A percentile compares a stretch with the other conserved stretches of the same genome.
phyloP scores from a whole-genome alignment of 2,113 vertebrate species.

The Python bivittatus region DNA sequence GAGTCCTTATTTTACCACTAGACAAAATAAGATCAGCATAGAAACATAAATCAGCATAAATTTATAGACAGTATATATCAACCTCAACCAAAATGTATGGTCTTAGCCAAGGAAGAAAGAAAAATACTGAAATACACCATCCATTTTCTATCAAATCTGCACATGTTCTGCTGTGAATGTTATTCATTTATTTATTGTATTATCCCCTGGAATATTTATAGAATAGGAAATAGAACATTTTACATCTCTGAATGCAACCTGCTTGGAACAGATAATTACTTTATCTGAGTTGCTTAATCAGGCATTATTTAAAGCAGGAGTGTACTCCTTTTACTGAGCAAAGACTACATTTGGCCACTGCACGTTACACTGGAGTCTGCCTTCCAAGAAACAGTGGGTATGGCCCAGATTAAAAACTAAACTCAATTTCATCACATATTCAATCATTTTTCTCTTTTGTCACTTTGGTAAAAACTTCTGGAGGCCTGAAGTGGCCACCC shows the following conservation, averaged over 20 bases:
- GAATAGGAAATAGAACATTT: background rate
- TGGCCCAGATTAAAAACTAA: no score
- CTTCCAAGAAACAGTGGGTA: no score
- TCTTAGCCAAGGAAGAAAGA: background rate
- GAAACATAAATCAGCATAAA: background rate
- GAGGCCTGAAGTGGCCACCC: no score
- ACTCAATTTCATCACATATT: no score
- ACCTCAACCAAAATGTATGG: background rate
- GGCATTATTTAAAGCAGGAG: background rate
- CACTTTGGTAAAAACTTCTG: no score
- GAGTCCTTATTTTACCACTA: slow-evolving; percentile 78
- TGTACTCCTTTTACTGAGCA: background rate
- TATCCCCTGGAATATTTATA: background rate
- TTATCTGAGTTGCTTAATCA: background rate
- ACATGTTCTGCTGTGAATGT: background rate
- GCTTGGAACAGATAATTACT: background rate
- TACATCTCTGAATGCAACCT: background rate
- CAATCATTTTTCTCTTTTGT: no score
- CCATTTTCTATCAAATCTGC: background rate
- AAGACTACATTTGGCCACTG: no score
- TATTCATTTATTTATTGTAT: background rate
- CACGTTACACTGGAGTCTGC: no score
- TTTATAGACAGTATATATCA: accelerated
- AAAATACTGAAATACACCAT: background rate
- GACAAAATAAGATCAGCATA: background rate